These are phyloP conservation scores for Cryptocephalus moraei DNA, from an alignment of 2,888 invertebrate species.

Conservation along the genomic window DNA sequence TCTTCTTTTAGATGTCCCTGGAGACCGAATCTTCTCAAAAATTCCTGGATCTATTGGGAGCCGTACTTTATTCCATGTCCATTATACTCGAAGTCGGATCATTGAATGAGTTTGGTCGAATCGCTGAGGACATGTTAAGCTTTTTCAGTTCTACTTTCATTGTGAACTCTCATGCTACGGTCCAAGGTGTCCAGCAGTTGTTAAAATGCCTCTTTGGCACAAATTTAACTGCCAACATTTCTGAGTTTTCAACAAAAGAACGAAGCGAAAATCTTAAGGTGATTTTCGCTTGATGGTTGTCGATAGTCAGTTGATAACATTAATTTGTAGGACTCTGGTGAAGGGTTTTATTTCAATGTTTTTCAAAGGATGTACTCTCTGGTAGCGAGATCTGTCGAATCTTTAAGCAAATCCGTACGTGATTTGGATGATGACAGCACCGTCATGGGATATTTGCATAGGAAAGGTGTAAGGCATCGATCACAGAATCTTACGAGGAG, in stretches of 20 bases:
- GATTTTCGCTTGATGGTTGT: no score
- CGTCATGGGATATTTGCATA: slow-evolving; percentile 36
- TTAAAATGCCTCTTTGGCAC: slow-evolving; percentile 67
- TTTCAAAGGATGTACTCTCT: slow-evolving; percentile 34
- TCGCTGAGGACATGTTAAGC: slow-evolving; percentile 70
- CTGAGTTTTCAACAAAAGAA: slow-evolving; percentile 20
- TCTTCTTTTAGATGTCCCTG: slow-evolving; percentile 55
- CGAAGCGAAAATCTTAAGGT: no score
- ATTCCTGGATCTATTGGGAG: slow-evolving; percentile 56
- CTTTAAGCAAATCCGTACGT: slow-evolving; percentile 23
- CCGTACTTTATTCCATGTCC: slow-evolving; percentile 54
- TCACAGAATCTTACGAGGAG: slow-evolving; percentile 36
- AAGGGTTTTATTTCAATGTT: slow-evolving; percentile 35
- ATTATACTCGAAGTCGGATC: slow-evolving; percentile 61
- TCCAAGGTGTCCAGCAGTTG: slow-evolving; percentile 69
- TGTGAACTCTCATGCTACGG: slow-evolving; percentile 57
- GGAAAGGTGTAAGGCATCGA: slow-evolving; percentile 33
- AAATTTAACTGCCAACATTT: slow-evolving; percentile 49
- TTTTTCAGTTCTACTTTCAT: slow-evolving; percentile 64
- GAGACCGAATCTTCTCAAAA: slow-evolving; percentile 66
- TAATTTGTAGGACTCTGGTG: slow-evolving; percentile 12
- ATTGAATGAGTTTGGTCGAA: slow-evolving; percentile 57
- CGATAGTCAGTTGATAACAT: no score
- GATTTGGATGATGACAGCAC: slow-evolving; percentile 33
- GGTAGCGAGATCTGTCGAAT: slow-evolving; percentile 26